Percentiles rank a stretch among this genome's conserved stretches.
phyloP scores from a whole-genome alignment of 2,797 vertebrate genomes.

The Dipus sagitta region DNA sequence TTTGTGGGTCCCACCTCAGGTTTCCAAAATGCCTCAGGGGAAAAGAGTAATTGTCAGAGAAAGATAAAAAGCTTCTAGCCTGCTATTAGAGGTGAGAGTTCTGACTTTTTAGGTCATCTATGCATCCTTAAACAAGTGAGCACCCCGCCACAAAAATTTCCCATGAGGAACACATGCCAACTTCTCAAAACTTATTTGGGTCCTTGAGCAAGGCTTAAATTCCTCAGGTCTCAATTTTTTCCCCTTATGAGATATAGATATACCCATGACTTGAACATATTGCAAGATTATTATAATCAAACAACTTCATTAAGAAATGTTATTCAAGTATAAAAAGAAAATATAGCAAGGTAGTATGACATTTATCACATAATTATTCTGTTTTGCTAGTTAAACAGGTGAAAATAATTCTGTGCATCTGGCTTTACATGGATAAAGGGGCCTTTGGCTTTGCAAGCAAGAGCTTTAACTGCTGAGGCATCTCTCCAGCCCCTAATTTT shows the following conservation, averaged over 20 bases:
- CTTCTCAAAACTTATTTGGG: slow-evolving; percentile 6
- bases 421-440: too few relatives aligned
- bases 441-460: too few relatives aligned
- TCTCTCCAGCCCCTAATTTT: too few relatives aligned
- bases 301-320: not conserved
- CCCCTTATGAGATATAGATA: not conserved
- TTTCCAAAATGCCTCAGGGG: not conserved
- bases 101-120: not conserved
- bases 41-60: not conserved
- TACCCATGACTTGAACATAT: not conserved
- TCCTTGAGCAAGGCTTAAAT: not conserved
- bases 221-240: not conserved
- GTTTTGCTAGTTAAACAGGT: not conserved
- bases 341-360: not conserved
- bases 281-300: not conserved
- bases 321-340: not conserved
- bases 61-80: not conserved
- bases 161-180: not conserved
- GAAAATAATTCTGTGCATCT: not conserved
- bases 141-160: not conserved
- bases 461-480: too few relatives aligned
- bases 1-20: not conserved
- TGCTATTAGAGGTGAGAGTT: not conserved
- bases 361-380: not conserved
- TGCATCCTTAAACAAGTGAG: not conserved